Percentiles rank a stretch among this genome's conserved stretches.
Conservation (phyloP, 2,797 vertebrate species). For the Chelmon rostratus region DNA sequence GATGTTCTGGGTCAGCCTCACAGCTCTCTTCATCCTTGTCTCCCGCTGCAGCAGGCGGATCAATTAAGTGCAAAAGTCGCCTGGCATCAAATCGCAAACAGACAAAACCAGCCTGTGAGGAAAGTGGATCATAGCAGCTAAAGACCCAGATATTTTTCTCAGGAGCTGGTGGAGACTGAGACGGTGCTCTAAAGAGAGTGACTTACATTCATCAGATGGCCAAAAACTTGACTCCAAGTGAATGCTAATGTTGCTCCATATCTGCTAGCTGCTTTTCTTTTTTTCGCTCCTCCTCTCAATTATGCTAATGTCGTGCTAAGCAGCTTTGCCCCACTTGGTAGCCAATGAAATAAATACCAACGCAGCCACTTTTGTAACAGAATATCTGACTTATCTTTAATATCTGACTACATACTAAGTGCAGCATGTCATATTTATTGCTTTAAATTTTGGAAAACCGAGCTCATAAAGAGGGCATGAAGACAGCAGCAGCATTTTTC, state of each 20-base stretch:
- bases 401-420: neutral
- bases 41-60: neutral
- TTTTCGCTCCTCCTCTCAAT: neutral
- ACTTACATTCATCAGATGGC: neutral
- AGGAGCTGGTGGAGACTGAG: neutral
- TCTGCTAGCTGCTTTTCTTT: neutral
- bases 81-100: neutral
- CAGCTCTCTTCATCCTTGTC: neutral
- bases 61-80: neutral
- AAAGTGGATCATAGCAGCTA: neutral
- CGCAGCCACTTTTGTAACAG: neutral
- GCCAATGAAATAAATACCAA: neutral
- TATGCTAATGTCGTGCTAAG: neutral
- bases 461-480: neutral
- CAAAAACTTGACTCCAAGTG: neutral
- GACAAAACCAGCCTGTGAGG: neutral
- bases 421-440: neutral
- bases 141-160: neutral
- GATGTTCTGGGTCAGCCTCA: neutral
- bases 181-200: neutral
- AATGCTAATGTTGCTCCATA: neutral
- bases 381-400: constrained; percentile 6
- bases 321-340: neutral
- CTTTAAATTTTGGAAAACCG: constrained; percentile 1
- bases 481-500: constrained; percentile 4